Base-by-base conservation (phyloP, 1,140 invertebrate genomes). In the Drosophila repletoides region DNA sequence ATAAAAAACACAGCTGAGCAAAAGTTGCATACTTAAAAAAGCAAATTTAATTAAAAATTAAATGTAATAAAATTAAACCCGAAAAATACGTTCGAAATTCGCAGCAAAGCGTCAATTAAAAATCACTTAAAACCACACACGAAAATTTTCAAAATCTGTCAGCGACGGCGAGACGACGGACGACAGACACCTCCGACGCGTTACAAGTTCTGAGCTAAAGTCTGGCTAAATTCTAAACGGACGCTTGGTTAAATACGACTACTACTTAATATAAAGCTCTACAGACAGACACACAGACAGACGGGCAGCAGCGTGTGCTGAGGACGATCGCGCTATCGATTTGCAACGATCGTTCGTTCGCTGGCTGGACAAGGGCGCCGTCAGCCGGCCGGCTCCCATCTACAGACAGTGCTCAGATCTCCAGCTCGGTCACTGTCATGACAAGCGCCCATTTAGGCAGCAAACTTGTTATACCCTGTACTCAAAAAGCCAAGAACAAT, bases 221-320 rank as follows among this genome's bases (percentile, higher is more conserved):
- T 76, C 61, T 76, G 51, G 73, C 76, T 56, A 79, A 55, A 86
- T 72, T 86, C 81, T 87, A 80, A 67, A 87, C 52, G 68, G 72
- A 80, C 63, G 68, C 80, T 80, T 72, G 59, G 76, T 86, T 86
- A 86, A 87, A 86, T 86, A 12, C 34, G 19, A 34, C 22, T 63
- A 55, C 7, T 33, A 51, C 36, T 51, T 12, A 51, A 38, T 46
- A 45, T 64, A 31, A 72, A 76, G 72, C 33, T 28, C 31, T 15
- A 53, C 34, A 29, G 34, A 40, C 17, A 43, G 14, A 26, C 1
- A 21, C 6, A 40, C 3, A 10, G 15, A 21, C 10, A 19, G 15
- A 4, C 5, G 3, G 36, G 19, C 14, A 38, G 19, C 6, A 14
- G 33, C 10, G 12, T 40, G 22, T 1, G 22, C n/a, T 34, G 41